phyloP scores from a whole-genome alignment of 2,888 invertebrate species.

The Argyresthia goedartella region DNA sequence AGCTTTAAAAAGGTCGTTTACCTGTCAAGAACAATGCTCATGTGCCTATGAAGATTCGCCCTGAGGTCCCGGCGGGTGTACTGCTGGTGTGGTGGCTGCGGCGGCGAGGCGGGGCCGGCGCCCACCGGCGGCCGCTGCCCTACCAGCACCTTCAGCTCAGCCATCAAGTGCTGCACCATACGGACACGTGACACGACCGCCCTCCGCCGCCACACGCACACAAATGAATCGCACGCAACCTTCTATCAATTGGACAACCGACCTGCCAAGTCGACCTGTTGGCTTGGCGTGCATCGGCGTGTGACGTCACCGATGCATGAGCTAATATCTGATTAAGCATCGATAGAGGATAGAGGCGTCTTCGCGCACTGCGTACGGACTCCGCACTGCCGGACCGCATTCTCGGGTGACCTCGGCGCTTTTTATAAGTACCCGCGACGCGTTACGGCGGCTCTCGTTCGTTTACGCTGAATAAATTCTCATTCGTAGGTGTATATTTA shows the following conservation, averaged over 20 bases:
- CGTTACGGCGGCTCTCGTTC: conserved; percentile 28
- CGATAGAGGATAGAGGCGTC: conserved; percentile 55
- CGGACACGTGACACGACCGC: conserved; percentile 60
- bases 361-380: conserved; percentile 57
- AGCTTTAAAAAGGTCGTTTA: no score
- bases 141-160: conserved; percentile 65
- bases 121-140: conserved; percentile 59
- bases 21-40: conserved; percentile 69
- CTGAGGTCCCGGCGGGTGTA: conserved; percentile 61
- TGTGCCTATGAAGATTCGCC: conserved; percentile 64
- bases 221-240: conserved; percentile 39
- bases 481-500: no score
- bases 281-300: conserved; percentile 49
- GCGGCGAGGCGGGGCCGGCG: conserved; percentile 29
- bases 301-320: conserved; percentile 58
- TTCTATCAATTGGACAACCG: conserved; percentile 41
- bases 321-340: conserved; percentile 37
- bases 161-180: conserved; percentile 67
- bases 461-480: conserved; percentile 26
- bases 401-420: conserved; percentile 58
- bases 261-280: conserved; percentile 62
- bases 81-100: conserved; percentile 38
- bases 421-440: conserved; percentile 63
- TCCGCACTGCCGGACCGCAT: conserved; percentile 50
- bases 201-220: conserved; percentile 44